Evolutionary conservation across 2,888 invertebrate species (phyloP), one percentile per base, ranked within the genome.

Genomic region (Tachina lurida): DNA sequence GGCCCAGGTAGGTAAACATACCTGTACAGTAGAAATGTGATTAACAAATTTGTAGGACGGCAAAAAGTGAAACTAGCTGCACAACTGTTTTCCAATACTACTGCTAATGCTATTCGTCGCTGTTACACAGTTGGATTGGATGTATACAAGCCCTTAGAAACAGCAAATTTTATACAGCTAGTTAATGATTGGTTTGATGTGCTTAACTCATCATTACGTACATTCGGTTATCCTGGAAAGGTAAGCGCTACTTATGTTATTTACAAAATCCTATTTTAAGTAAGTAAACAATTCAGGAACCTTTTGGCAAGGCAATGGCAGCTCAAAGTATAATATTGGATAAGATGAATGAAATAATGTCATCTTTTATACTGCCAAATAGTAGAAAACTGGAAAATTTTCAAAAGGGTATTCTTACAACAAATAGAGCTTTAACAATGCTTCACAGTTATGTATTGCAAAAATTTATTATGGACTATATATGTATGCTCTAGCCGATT

Each of bases 111-210:
- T 1, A 70, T 87, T 10, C 56, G 60, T 8, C 58, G 52, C 0
- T 86, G 80, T 47, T 49, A 65, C 3, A 12, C 68, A 0, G 2
- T 77, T 79, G 67, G 83, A n/a, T 10, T 71, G 12, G 56, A 78
- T 10, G 3, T 88, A 43, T 7, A 80, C 71, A 79, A 87, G 13
- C 63, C 87, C 13, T 19, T 45, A 10, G 83, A 87, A 10, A 87
- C 86, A 1, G 87, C 86, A 3, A 73, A 88, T 13, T 89, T 88
- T 17, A 56, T 89, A 9, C 60, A 87, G 39, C 22, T 84, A 8
- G 47, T 85, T 1, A 88, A 86, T 52, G 86, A 88, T 62, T 88
- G 88, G 88, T 87, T 87, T 52, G 75, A 87, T 13, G 41, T 87
- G 7, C 77, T 84, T 10, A 88, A 84, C 68, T 84, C 87, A n/a